Conservation (phyloP, 2,888 invertebrate genomes). For the Pristionchus exspectatus region DNA sequence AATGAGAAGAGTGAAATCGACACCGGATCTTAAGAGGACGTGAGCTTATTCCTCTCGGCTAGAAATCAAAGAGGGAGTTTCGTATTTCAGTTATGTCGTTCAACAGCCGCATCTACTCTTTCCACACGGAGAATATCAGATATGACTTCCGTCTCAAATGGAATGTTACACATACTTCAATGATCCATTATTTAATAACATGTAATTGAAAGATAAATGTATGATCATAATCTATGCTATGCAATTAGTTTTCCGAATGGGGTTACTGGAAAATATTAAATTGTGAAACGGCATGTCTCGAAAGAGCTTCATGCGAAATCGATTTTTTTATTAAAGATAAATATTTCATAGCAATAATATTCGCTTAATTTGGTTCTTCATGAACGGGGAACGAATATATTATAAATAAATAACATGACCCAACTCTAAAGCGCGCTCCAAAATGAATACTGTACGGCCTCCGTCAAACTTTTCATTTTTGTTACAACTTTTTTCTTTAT, state of each 20-base stretch:
- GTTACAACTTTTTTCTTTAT: slow-evolving; percentile 4
- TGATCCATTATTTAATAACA: background rate
- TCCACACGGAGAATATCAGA: slow-evolving; percentile 6
- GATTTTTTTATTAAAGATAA: too few relatives aligned
- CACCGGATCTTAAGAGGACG: slow-evolving; percentile 16
- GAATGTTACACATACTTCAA: slow-evolving; percentile 1
- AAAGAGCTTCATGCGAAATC: too few relatives aligned
- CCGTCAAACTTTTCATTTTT: background rate
- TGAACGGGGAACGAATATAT: too few relatives aligned
- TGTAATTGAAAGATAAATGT: background rate
- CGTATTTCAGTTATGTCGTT: slow-evolving; percentile 22
- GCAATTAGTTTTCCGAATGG: background rate
- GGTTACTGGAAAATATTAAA: too few relatives aligned
- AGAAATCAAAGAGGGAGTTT: background rate
- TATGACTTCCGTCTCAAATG: background rate
- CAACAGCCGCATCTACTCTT: slow-evolving; percentile 48
- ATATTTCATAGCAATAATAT: too few relatives aligned
- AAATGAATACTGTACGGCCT: background rate
- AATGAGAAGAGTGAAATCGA: slow-evolving; percentile 42
- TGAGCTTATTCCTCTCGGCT: background rate
- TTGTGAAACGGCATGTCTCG: too few relatives aligned
- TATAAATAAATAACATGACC: too few relatives aligned
- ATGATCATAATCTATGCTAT: background rate
- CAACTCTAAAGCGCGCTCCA: too few relatives aligned
- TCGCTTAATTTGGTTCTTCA: too few relatives aligned